phyloP scores from a whole-genome alignment of 2,888 invertebrate genomes.

The Callosobruchus maculatus region DNA sequence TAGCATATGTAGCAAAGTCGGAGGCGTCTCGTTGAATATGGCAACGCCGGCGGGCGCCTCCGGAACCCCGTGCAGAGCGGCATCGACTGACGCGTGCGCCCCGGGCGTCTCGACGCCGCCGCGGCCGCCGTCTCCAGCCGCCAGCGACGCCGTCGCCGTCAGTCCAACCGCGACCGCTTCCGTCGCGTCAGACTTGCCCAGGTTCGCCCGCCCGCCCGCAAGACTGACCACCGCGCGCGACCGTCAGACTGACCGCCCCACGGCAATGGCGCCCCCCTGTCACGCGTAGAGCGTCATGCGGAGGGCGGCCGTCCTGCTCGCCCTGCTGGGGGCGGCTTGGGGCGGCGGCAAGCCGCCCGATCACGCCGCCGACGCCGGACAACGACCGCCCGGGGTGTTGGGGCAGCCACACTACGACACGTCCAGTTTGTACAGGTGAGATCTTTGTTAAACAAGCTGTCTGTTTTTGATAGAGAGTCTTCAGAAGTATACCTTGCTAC shows the following conservation, averaged over 20 bases:
- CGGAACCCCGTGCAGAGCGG: neutral
- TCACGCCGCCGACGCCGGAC: constrained; percentile 42
- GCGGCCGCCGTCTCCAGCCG: neutral
- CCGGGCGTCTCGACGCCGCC: neutral
- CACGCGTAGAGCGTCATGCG: neutral
- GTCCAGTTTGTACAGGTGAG: neutral
- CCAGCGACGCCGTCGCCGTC: neutral
- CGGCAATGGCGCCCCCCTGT: neutral
- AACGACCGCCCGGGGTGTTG: constrained; percentile 4
- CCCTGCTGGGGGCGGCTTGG: constrained; percentile 49
- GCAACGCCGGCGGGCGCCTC: neutral
- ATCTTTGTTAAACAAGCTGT: no score
- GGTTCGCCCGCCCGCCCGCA: neutral
- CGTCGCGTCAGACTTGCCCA: neutral
- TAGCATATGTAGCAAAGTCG: neutral
- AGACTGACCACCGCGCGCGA: no score
- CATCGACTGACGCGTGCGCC: neutral
- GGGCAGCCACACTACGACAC: constrained; percentile 7
- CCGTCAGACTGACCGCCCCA: no score
- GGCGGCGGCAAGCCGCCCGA: constrained; percentile 16
- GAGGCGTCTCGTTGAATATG: neutral
- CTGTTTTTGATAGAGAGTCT: no score
- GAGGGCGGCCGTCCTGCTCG: neutral
- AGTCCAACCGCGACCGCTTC: neutral
- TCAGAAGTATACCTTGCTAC: no score